Base-by-base conservation (phyloP, 2,113 vertebrate genomes). In the Scophthalmus maximus region DNA sequence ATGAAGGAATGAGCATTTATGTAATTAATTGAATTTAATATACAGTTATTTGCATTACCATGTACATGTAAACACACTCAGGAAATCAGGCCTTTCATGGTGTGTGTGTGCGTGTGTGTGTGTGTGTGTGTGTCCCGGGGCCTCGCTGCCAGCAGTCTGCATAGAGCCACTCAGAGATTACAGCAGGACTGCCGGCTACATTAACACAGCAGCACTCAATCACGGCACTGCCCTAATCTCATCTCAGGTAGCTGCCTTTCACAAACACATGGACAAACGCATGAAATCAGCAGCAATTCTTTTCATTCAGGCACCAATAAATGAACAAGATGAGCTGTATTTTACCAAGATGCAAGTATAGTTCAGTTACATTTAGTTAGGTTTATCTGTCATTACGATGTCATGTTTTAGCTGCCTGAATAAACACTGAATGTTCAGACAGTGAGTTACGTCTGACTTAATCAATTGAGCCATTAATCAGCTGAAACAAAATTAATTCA, bases 141-240 rank as follows among this genome's bases (percentile, higher is more conserved):
- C 77, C 92, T 80, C 44, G 53, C 77, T 93, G 66, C 60, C 83
- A 88, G 89, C 58, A 55, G 87, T 73, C 59, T 76, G 74, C 84
- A 78, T 78, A 84, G 74, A 92, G 92, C 85, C 88, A 77, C 65
- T 81, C 81, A 81, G 79, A 91, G 90, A 90, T 92, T 92, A 81
- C 64, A 81, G 56, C 72, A 52, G 60, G 67, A 40, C 42, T 42
- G 71, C 69, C 86, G 34, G 62, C 89, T 70, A 89, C 90, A 93
- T 93, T 93, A 92, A 88, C 87, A 91, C 78, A 84, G 83, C 75
- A 77, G 74, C 71, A 46, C 64, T 66, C 85, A 87, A 93, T 88
- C 74, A 76, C 83, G 78, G 66, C 70, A 55, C 70, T 85, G 73
- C 8, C 84, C 82, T 93, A 89, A 89, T 92, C 88, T 86, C 78